A percentile compares a stretch with the other conserved stretches of the same genome.
phyloP scores from a whole-genome alignment of 2,797 vertebrate species.

The Crocidura indochinensis region DNA sequence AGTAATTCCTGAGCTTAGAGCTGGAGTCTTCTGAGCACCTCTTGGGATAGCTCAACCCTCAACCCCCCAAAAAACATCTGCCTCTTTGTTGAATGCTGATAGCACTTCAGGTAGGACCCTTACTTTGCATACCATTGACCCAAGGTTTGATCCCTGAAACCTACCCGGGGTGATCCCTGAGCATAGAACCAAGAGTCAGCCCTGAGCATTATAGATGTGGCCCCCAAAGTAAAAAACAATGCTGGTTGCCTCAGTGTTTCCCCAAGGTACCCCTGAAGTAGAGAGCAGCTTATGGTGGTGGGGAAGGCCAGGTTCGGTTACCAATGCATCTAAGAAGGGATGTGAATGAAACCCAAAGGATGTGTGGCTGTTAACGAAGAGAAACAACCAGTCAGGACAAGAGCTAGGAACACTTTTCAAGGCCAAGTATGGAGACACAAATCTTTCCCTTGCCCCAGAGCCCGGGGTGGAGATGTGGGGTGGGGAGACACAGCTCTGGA shows the following conservation, averaged over 20 bases:
- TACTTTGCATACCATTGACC: too few relatives aligned
- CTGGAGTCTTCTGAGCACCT: too few relatives aligned
- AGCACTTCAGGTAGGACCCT: too few relatives aligned
- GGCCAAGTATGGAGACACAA: not conserved
- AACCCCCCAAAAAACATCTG: not conserved
- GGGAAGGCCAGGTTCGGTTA: not conserved
- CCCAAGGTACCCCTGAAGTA: not conserved
- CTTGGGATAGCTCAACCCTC: too few relatives aligned
- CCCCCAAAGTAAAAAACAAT: not conserved
- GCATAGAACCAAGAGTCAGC: too few relatives aligned
- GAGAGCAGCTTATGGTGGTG: not conserved
- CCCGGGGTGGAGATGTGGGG: too few relatives aligned
- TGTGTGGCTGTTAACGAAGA: slow-evolving; percentile 36
- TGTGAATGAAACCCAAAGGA: not conserved
- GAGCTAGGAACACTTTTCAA: slow-evolving; percentile 6
- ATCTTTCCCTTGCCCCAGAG: not conserved
- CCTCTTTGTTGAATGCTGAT: too few relatives aligned
- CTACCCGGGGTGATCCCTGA: too few relatives aligned
- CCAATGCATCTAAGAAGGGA: slow-evolving; percentile 19
- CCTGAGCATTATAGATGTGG: too few relatives aligned
- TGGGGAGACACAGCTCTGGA: not conserved
- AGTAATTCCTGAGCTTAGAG: too few relatives aligned
- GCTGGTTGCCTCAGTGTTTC: slow-evolving; percentile 25
- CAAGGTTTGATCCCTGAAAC: too few relatives aligned
- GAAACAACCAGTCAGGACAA: not conserved